Percentiles rank a stretch among this genome's conserved stretches.
These are phyloP conservation scores for Dicerorhinus sumatrensis DNA, from an alignment of 2,113 vertebrate genomes.

Conservation along the genomic window DNA sequence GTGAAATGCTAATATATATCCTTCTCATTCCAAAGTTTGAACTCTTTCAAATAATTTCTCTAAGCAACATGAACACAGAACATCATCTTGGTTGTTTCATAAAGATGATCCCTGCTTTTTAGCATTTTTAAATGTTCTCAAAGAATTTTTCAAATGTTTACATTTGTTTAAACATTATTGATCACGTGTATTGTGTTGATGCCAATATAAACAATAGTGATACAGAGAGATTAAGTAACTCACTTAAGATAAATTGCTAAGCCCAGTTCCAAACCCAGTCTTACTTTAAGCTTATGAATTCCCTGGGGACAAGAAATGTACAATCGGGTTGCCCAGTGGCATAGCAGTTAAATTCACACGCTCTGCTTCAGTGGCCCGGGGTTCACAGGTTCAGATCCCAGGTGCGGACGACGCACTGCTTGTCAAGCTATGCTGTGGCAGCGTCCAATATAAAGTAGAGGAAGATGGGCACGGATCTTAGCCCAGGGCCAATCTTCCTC, in stretches of 20 bases:
- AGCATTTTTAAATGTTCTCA: background rate
- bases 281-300: background rate
- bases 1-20: background rate
- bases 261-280: background rate
- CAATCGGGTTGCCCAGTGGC: background rate
- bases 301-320: background rate
- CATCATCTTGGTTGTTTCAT: background rate
- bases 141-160: background rate
- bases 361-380: too few species aligned
- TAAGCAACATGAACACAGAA: background rate
- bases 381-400: too few species aligned
- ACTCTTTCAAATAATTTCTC: background rate
- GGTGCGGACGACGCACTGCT: too few species aligned
- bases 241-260: background rate
- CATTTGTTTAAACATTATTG: background rate
- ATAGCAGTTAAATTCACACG: too few species aligned
- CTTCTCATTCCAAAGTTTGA: background rate
- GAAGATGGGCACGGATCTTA: too few species aligned
- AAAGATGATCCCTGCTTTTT: background rate
- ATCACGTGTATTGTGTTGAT: background rate
- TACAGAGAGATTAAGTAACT: background rate
- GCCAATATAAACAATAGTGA: background rate
- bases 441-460: too few species aligned
- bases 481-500: too few species aligned
- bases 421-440: too few species aligned